Percentiles rank a stretch among this genome's conserved stretches.
phyloP scores from a whole-genome alignment of 2,888 invertebrate genomes.

The Thymelicus lineola region DNA sequence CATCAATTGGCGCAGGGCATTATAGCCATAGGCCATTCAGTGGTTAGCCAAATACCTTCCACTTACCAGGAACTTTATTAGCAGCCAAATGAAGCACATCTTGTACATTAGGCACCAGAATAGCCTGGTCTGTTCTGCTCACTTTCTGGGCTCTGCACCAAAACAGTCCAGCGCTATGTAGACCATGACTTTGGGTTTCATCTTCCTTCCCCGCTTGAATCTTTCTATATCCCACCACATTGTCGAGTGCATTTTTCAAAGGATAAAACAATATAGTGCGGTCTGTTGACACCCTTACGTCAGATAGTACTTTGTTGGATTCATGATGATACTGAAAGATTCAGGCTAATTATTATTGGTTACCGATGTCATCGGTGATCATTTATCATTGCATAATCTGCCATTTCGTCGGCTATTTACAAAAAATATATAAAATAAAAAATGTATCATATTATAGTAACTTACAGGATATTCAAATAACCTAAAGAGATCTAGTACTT shows the following conservation, averaged over 20 bases:
- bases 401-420: too few species aligned
- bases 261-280: constrained; percentile 87
- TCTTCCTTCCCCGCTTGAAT: constrained; percentile 76
- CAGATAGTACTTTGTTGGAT: constrained; percentile 77
- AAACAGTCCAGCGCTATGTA: constrained; percentile 73
- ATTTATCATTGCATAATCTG: too few species aligned
- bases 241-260: constrained; percentile 85
- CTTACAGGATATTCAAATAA: constrained; percentile 86
- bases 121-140: constrained; percentile 71
- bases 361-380: too few species aligned
- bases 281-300: constrained; percentile 82
- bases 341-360: too few species aligned
- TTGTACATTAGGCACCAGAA: constrained; percentile 78
- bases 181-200: constrained; percentile 61
- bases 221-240: constrained; percentile 88
- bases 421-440: background rate
- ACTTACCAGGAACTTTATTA: constrained; percentile 77
- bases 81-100: constrained; percentile 75
- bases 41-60: background rate
- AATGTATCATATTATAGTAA: constrained; percentile 32
- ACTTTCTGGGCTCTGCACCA: constrained; percentile 66
- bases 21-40: too few species aligned
- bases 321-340: constrained; percentile 75
- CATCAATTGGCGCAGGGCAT: too few species aligned
- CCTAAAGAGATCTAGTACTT: constrained; percentile 74